phyloP scores from a whole-genome alignment of 2,113 vertebrate genomes.

The Ageneiosus marmoratus region DNA sequence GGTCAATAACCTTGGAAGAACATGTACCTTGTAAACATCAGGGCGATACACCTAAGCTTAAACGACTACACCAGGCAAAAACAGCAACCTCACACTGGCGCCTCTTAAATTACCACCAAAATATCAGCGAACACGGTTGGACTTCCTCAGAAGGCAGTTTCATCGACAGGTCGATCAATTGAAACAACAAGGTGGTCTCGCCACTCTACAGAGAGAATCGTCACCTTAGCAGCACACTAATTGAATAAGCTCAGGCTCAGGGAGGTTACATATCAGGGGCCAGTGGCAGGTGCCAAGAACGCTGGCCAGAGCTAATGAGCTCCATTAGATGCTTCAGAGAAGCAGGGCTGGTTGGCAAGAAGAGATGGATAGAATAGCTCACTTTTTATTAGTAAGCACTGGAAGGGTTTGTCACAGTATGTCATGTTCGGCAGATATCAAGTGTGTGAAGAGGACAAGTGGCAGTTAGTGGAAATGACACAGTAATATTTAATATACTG shows the following conservation, averaged over 20 bases:
- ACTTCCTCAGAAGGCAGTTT: constrained; percentile 59
- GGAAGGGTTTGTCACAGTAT: constrained; percentile 1
- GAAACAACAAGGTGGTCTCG: constrained; percentile 58
- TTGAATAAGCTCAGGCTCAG: constrained; percentile 65
- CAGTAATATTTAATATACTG: background rate
- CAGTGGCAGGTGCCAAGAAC: constrained; percentile 66
- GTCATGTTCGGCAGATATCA: background rate
- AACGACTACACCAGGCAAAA: constrained; percentile 54
- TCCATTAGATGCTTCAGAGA: constrained; percentile 63
- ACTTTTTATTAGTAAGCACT: constrained; percentile 54
- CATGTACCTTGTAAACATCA: constrained; percentile 44
- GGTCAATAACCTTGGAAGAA: constrained; percentile 19
- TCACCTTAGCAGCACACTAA: constrained; percentile 67
- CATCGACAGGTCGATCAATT: constrained; percentile 72
- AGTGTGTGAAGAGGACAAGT: constrained; percentile 1
- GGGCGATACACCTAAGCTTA: background rate
- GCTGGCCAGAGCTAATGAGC: constrained; percentile 66
- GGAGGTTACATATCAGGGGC: constrained; percentile 62
- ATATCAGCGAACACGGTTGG: constrained; percentile 71
- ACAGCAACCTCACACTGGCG: constrained; percentile 55
- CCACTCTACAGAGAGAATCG: constrained; percentile 59
- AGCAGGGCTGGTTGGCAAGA: constrained; percentile 35
- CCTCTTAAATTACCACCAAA: constrained; percentile 74
- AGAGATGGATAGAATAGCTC: constrained; percentile 33
- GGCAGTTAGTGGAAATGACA: background rate